Conservation (phyloP, 2,888 invertebrate genomes). For the Dicranocentrus wangi region DNA sequence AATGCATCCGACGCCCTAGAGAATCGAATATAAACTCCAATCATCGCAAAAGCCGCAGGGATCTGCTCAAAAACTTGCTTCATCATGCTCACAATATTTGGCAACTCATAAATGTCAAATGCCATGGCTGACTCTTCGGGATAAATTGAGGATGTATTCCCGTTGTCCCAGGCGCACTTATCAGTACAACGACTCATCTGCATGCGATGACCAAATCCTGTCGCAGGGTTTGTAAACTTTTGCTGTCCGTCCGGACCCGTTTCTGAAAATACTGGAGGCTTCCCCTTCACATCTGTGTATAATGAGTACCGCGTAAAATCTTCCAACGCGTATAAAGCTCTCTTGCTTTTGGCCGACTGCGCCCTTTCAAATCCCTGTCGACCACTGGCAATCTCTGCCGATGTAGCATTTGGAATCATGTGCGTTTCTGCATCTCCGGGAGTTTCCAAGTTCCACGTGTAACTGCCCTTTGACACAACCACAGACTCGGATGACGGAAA, state of each 20-base stretch:
- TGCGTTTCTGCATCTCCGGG: slow-evolving; percentile 58
- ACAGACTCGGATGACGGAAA: slow-evolving; percentile 50
- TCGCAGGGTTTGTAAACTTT: slow-evolving; percentile 61
- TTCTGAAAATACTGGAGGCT: slow-evolving; percentile 61
- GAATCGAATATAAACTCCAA: slow-evolving; percentile 65
- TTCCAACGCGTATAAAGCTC: slow-evolving; percentile 48
- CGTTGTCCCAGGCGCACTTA: slow-evolving; percentile 66
- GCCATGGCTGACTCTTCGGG: slow-evolving; percentile 67
- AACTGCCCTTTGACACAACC: slow-evolving; percentile 57
- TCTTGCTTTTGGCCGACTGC: slow-evolving; percentile 49
- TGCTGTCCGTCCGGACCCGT: slow-evolving; percentile 18
- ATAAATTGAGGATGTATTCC: slow-evolving; percentile 41
- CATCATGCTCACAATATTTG: slow-evolving; percentile 50
- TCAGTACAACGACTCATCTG: slow-evolving; percentile 56
- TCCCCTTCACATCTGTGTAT: slow-evolving; percentile 58
- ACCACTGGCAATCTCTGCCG: slow-evolving; percentile 49
- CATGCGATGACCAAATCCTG: slow-evolving; percentile 56
- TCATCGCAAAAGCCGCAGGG: slow-evolving; percentile 60
- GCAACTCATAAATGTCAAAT: slow-evolving; percentile 56
- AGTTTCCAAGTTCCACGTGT: slow-evolving; percentile 2
- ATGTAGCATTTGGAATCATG: slow-evolving; percentile 55
- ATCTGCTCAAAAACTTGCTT: slow-evolving; percentile 57
- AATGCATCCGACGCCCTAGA: slow-evolving; percentile 49
- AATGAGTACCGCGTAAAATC: slow-evolving; percentile 56
- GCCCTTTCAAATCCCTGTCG: slow-evolving; percentile 51